Base-by-base conservation (phyloP, 2,113 vertebrate species). In the Furnarius figulus region DNA sequence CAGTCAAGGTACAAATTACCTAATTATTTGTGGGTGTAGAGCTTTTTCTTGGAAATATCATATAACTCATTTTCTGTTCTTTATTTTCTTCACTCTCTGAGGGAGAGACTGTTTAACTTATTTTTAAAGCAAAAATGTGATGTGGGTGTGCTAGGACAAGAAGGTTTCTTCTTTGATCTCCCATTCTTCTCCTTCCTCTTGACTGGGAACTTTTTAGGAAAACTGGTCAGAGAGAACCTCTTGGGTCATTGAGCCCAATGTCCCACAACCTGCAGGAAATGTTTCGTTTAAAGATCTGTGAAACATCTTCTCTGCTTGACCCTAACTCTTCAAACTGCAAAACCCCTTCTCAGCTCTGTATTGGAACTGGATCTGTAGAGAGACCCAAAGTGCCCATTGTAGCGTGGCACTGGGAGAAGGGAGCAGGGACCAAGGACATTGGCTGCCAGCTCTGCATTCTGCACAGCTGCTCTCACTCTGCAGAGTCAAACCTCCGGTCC, bases 1-100 rank as follows among this genome's bases (percentile, higher is more conserved):
- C 77, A 91, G 88, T 89, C 93, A 96, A 97, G 40, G 88, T 89
- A 93, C 61, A 92, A 91, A 86, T 91, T 85, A 66, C 58, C 88
- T 85, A 85, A 87, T 97, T 96, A 91, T 87, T 95, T 73, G 71
- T 89, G 93, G 62, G 70, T 87, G 73, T 50, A 63, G 86, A 89
- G 65, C 61, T 95, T 91, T 86, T 78, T 78, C 40, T 63, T 93
- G 31, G 39, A 74, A 91, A 87, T 75, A 65, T 7, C 5, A 1
- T 63, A 19, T 42, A 85, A 78, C 39, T 92, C 37, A 42, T 87
- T 97, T 96, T 95, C 62, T 95, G 39, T 31, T 61, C 9, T 62
- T 46, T 63, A 33, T 81, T 89, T 88, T 63, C 44, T 83, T 53
- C 39, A 27, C 0, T 67, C 67, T 95, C 80, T 84, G 70, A 89